Percentiles rank a stretch among this genome's conserved stretches.
Evolutionary conservation across 2,113 vertebrate genomes (phyloP).

Genomic region (Macquaria ambigua): DNA sequence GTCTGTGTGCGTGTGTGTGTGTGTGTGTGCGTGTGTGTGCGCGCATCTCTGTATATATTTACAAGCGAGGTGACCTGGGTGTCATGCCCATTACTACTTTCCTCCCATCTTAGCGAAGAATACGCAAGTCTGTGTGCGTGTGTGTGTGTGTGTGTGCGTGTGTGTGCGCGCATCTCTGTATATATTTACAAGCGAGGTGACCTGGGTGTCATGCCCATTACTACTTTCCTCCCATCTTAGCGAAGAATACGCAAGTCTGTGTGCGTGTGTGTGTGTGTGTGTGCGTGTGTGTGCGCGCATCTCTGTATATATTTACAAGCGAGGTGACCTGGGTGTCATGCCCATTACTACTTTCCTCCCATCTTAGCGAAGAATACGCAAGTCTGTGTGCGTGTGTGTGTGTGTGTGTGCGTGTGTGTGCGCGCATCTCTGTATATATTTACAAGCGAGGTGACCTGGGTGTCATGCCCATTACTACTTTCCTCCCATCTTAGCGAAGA

Average conservation of each 20-base stretch:
- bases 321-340: slow-evolving; percentile 87
- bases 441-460: no score
- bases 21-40: slow-evolving; percentile 3
- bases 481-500: no score
- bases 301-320: slow-evolving; percentile 88
- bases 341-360: slow-evolving; percentile 83
- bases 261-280: slow-evolving; percentile 20
- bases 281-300: slow-evolving; percentile 18
- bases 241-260: slow-evolving; percentile 60
- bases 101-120: slow-evolving; percentile 75
- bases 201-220: slow-evolving; percentile 84
- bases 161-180: slow-evolving; percentile 22
- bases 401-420: slow-evolving; percentile 4
- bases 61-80: slow-evolving; percentile 89
- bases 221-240: slow-evolving; percentile 80
- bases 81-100: slow-evolving; percentile 82
- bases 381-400: no score
- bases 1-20: no score
- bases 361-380: slow-evolving; percentile 64
- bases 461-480: no score
- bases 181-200: slow-evolving; percentile 90
- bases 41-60: slow-evolving; percentile 77
- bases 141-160: slow-evolving; percentile 19
- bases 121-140: no score
- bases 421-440: no score